Conservation (phyloP, 2,888 invertebrate genomes). For the Drosophila picticornis region DNA sequence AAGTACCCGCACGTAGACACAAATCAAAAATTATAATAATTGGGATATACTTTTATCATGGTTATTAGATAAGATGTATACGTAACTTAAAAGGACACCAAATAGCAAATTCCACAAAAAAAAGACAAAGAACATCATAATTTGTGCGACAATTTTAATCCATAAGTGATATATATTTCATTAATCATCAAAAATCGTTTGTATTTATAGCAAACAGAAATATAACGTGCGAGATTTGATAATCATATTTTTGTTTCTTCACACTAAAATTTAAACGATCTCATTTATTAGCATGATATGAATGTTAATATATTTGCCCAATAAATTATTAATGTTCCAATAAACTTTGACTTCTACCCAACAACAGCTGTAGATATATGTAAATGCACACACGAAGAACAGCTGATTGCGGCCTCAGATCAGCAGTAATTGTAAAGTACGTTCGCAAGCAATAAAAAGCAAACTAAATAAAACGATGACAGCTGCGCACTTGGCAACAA, state of each 20-base stretch:
- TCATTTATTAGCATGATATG: neutral
- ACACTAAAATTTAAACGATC: neutral
- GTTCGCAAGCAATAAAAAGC: conserved; percentile 18
- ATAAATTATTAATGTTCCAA: conserved; percentile 9
- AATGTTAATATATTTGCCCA: neutral
- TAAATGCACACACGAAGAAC: conserved; percentile 13
- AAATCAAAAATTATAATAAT: neutral
- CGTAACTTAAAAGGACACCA: neutral
- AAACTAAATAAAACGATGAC: neutral
- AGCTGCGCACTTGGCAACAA: conserved; percentile 44
- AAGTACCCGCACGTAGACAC: neutral
- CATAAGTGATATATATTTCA: neutral
- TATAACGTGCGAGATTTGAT: neutral
- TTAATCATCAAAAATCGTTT: neutral
- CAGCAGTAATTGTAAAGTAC: neutral
- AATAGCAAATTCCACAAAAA: neutral
- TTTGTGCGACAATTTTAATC: neutral
- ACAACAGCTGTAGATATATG: neutral
- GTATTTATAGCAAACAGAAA: neutral
- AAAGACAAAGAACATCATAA: neutral
- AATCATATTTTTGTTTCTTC: neutral
- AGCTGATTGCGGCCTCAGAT: conserved; percentile 37
- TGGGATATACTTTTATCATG: neutral
- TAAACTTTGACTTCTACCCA: conserved; percentile 1
- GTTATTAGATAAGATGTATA: neutral